These are phyloP conservation scores for Mastigias papua DNA, from an alignment of 30 jellyfish, hydroid and myxozoan species.

Conservation along the genomic window DNA sequence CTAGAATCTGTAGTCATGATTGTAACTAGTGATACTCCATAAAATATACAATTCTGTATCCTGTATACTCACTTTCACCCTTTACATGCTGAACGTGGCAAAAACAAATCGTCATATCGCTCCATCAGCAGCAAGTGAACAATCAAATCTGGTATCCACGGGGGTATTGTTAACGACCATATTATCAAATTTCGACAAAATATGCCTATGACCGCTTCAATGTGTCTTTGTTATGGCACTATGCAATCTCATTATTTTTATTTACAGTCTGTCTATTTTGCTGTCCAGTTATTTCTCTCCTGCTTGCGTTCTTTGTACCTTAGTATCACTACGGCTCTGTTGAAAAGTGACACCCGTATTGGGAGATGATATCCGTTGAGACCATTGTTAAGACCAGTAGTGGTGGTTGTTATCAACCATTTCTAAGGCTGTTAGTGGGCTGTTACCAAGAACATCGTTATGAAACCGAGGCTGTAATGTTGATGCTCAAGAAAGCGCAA, in stretches of 20 bases:
- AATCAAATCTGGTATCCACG: neutral
- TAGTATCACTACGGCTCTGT: no score
- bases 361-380: no score
- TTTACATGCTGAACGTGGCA: neutral
- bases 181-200: no score
- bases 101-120: slow-evolving; percentile 27
- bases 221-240: no score
- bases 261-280: no score
- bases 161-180: neutral
- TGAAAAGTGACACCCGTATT: neutral
- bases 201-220: no score
- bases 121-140: neutral
- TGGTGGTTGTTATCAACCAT: no score
- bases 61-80: neutral
- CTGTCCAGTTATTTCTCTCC: neutral
- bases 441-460: no score
- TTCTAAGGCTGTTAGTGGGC: no score
- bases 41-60: neutral
- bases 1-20: slow-evolving; percentile 18
- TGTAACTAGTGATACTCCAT: neutral
- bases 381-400: no score
- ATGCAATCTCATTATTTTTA: no score
- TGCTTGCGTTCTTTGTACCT: neutral
- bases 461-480: neutral
- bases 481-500: neutral